Evolutionary conservation across 2,113 vertebrate genomes (phyloP).

Genomic region (Seriola quinqueradiata): DNA sequence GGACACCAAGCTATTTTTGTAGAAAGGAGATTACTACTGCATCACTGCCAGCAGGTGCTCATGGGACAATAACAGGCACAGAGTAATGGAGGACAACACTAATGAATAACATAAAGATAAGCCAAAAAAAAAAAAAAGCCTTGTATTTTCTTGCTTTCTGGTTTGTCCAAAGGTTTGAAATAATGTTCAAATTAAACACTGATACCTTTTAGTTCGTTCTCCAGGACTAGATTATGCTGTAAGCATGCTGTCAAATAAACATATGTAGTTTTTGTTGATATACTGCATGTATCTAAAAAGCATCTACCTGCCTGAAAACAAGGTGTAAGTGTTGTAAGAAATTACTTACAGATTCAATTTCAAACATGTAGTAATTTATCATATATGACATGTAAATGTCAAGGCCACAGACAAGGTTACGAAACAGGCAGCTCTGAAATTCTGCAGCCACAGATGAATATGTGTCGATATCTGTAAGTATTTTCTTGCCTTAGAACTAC

Average conservation of each 20-base stretch:
- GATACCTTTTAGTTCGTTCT: background rate
- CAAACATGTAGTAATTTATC: too few relatives aligned
- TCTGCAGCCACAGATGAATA: background rate
- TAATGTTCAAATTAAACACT: background rate
- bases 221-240: too few relatives aligned
- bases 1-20: too few relatives aligned
- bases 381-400: too few relatives aligned
- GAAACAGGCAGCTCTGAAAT: too few relatives aligned
- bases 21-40: too few relatives aligned
- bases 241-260: background rate
- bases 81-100: conserved; percentile 4
- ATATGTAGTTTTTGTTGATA: background rate
- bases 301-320: too few relatives aligned
- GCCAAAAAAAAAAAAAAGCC: background rate
- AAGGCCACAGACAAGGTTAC: too few relatives aligned
- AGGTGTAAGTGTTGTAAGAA: too few relatives aligned
- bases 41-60: background rate
- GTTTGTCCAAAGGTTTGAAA: background rate
- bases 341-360: too few relatives aligned
- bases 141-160: too few relatives aligned
- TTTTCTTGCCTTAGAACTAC: too few relatives aligned
- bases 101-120: background rate
- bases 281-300: background rate
- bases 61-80: background rate
- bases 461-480: background rate